Conservation (phyloP, 2,797 vertebrate species). For the Coreius guichenoti region DNA sequence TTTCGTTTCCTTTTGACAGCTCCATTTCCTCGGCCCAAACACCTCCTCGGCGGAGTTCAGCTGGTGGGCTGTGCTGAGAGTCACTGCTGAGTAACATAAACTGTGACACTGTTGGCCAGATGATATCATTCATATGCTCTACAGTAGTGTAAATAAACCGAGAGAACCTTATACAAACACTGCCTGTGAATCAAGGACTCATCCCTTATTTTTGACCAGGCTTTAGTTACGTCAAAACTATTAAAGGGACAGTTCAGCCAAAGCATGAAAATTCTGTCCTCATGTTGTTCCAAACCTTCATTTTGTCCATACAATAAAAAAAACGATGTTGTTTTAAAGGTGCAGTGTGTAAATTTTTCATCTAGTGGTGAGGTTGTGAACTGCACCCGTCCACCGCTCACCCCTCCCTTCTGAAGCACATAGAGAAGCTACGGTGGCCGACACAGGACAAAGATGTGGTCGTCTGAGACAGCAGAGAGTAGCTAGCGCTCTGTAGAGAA, state of each 20-base stretch:
- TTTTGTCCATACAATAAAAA: not conserved
- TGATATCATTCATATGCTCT: not conserved
- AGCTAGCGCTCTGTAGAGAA: too few species aligned
- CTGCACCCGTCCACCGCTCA: too few species aligned
- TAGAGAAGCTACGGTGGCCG: too few species aligned
- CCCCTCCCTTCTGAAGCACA: too few species aligned
- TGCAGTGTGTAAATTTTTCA: too few species aligned
- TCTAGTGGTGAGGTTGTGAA: too few species aligned
- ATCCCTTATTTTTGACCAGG: not conserved
- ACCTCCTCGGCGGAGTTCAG: not conserved
- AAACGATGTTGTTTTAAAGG: not conserved
- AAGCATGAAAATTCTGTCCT: not conserved
- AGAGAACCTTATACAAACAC: constrained; percentile 17
- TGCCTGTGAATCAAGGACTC: not conserved
- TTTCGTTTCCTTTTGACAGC: constrained; percentile 50
- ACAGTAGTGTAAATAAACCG: constrained; percentile 5
- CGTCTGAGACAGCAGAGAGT: too few species aligned
- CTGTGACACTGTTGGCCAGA: constrained; percentile 11
- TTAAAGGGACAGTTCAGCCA: not conserved
- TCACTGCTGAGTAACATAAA: constrained; percentile 44
- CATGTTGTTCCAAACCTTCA: not conserved
- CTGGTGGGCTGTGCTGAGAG: constrained; percentile 22
- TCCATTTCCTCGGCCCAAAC: constrained; percentile 33
- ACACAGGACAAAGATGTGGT: too few species aligned
- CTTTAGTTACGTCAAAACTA: not conserved